Evolutionary conservation across 1,140 invertebrate genomes (phyloP).

Genomic region (Caenorhabditis latens): DNA sequence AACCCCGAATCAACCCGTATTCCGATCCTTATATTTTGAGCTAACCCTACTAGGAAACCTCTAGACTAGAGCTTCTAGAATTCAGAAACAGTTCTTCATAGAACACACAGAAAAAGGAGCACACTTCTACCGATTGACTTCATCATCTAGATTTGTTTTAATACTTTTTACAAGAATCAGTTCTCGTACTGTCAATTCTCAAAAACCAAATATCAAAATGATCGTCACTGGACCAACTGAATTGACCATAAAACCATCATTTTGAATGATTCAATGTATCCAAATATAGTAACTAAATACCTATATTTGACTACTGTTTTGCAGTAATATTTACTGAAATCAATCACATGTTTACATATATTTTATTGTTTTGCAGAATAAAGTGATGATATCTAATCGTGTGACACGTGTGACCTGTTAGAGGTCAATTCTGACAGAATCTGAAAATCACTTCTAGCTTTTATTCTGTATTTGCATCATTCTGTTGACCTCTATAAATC

Average conservation of each 20-base stretch:
- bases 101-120: too few species aligned
- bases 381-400: background rate
- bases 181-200: too few species aligned
- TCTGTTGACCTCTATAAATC: slow-evolving; percentile 14
- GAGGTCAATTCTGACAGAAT: background rate
- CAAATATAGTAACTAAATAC: background rate
- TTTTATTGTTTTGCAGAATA: background rate
- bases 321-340: slow-evolving; percentile 31
- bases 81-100: too few species aligned
- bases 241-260: slow-evolving; percentile 6
- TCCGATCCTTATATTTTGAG: too few species aligned
- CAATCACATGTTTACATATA: slow-evolving; percentile 17
- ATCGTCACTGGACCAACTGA: background rate
- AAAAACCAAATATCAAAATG: background rate
- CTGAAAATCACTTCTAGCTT: background rate
- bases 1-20: too few species aligned
- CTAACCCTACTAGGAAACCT: too few species aligned
- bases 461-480: background rate
- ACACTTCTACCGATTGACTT: too few species aligned
- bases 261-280: background rate
- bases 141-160: too few species aligned
- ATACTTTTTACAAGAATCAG: too few species aligned
- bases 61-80: too few species aligned
- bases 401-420: slow-evolving; percentile 22
- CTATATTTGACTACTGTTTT: slow-evolving; percentile 3